Conservation (phyloP, 2,797 vertebrate genomes). For the Sebastes taczanowskii region DNA sequence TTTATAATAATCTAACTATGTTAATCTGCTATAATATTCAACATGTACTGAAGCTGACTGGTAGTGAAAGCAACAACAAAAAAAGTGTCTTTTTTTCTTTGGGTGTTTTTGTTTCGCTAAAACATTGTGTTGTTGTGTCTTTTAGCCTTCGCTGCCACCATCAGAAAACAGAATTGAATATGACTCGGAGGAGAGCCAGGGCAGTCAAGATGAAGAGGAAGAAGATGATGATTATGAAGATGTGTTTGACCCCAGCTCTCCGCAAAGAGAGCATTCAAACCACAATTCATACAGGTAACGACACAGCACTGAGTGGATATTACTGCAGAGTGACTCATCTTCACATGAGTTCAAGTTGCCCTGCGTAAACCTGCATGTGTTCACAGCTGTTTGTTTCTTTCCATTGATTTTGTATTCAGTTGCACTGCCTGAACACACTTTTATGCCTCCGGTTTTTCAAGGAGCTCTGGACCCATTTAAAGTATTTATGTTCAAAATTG, state of each 20-base stretch:
- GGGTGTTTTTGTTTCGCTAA: neutral
- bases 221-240: conserved; percentile 79
- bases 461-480: neutral
- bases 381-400: conserved; percentile 6
- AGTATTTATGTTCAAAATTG: neutral
- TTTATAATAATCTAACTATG: neutral
- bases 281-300: conserved; percentile 95
- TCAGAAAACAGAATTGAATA: conserved; percentile 89
- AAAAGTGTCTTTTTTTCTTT: neutral
- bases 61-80: neutral
- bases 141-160: conserved; percentile 87
- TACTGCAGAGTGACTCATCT: conserved; percentile 8
- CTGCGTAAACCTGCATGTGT: neutral
- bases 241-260: conserved; percentile 81
- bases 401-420: neutral
- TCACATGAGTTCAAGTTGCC: neutral
- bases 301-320: neutral
- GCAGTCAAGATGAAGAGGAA: conserved; percentile 86
- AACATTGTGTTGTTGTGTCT: neutral
- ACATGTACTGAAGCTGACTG: neutral
- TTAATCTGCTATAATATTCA: neutral
- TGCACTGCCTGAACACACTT: neutral
- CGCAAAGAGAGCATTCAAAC: conserved; percentile 92
- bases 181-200: conserved; percentile 95
- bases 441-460: neutral